These are phyloP conservation scores for Aphodius sticticus DNA, from an alignment of 2,888 invertebrate genomes.

Conservation along the genomic window DNA sequence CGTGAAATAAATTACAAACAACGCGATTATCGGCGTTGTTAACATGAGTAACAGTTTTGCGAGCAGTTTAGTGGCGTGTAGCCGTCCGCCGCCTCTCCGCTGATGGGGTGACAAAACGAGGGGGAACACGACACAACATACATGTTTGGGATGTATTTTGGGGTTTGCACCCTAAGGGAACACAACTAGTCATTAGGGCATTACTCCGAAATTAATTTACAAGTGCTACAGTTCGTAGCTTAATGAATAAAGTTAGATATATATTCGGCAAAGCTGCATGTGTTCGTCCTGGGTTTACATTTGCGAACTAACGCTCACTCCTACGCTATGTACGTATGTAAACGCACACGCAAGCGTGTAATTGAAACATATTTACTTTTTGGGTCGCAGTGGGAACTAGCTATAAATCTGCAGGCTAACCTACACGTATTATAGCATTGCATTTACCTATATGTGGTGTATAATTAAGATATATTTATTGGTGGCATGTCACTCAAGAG, in stretches of 20 bases:
- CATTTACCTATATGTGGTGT: no score
- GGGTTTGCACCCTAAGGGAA: slow-evolving; percentile 46
- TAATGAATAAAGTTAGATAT: slow-evolving; percentile 45
- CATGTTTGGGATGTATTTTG: slow-evolving; percentile 46
- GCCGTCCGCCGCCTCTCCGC: slow-evolving; percentile 25
- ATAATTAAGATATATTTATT: no score
- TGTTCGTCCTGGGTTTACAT: slow-evolving; percentile 20
- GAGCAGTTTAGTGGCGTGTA: slow-evolving; percentile 37
- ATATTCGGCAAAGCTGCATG: background rate
- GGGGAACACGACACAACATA: slow-evolving; percentile 35
- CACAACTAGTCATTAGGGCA: slow-evolving; percentile 58
- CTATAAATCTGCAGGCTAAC: no score
- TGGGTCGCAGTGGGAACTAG: no score
- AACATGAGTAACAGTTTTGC: slow-evolving; percentile 40
- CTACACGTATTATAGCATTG: no score
- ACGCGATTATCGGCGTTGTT: slow-evolving; percentile 39
- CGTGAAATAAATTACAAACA: slow-evolving; percentile 39
- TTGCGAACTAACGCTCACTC: background rate
- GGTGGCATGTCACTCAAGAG: no score
- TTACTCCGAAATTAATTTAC: slow-evolving; percentile 59
- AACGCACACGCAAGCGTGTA: no score
- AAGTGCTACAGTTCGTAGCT: slow-evolving; percentile 45
- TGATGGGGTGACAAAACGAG: slow-evolving; percentile 33
- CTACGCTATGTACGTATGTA: no score
- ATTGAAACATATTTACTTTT: no score